Evolutionary conservation across 1,140 invertebrate species (phyloP).

Genomic region (Brachionus koreanus): DNA sequence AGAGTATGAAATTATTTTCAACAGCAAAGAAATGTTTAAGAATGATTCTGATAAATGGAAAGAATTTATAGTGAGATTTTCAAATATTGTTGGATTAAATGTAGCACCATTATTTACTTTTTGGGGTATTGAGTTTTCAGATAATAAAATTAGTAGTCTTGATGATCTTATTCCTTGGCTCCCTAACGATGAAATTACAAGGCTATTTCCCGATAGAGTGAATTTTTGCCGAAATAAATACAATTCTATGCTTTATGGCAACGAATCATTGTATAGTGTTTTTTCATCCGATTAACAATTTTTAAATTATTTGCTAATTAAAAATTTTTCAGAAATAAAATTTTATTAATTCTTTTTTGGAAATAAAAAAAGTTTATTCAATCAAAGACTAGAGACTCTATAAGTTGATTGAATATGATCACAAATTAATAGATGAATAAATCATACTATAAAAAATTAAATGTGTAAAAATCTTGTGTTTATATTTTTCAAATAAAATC

Average conservation of each 20-base stretch:
- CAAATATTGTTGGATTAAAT: slow-evolving; percentile 24
- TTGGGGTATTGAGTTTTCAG: slow-evolving; percentile 17
- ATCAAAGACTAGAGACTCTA: too few relatives aligned
- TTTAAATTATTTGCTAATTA: neutral
- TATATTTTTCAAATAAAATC: too few relatives aligned
- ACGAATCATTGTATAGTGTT: slow-evolving; percentile 1
- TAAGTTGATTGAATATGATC: too few relatives aligned
- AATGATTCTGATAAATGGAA: slow-evolving; percentile 31
- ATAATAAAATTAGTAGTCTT: neutral
- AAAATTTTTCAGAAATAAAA: neutral
- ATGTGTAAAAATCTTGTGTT: too few relatives aligned
- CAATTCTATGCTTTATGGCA: slow-evolving; percentile 11
- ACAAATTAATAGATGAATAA: too few relatives aligned
- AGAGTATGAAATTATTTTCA: neutral
- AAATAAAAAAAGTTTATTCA: too few relatives aligned
- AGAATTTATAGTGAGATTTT: slow-evolving; percentile 31
- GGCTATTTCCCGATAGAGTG: neutral
- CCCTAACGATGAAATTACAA: slow-evolving; percentile 15
- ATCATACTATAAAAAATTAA: too few relatives aligned
- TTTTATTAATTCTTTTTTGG: too few relatives aligned
- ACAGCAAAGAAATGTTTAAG: neutral
- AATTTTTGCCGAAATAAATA: slow-evolving; percentile 16
- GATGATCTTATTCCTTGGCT: slow-evolving; percentile 23
- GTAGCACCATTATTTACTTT: slow-evolving; percentile 13
- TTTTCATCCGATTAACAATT: neutral